Base-by-base conservation (phyloP, 2,113 vertebrate genomes). In the Cochlearius cochlearius region DNA sequence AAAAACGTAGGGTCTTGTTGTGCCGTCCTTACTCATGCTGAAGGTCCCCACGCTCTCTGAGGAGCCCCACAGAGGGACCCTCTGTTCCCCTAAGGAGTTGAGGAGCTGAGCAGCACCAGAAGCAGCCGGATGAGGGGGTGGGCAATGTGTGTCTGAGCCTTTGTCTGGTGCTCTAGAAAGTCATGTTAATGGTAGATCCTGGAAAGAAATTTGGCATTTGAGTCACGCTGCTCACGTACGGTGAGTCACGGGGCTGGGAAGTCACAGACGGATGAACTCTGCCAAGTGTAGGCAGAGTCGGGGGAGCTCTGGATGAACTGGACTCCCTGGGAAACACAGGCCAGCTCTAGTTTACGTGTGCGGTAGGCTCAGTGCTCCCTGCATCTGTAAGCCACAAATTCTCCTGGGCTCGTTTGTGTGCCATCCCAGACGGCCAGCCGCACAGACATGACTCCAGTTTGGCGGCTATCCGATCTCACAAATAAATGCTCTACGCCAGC, bases 181-280 rank as follows among this genome's bases (percentile, higher is more conserved):
- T 32, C 41, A 18, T 38, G 13, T 50, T 79, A 50, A 50, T 29
- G 47, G 41, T 21, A 93, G 52, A 75, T 90, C 77, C 87, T 94
- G 94, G 76, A 84, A 74, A 62, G 64, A 87, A 81, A 81, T 73
- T 12, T 68, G 53, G 34, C 41, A 9, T 66, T 66, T 45, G 80
- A 77, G 34, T 86, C 72, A 30, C 1, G 18, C 32, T 81, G 72
- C 55, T 91, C 45, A 66, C 1, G 0, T 1, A 1, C 1, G 3
- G 56, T 85, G 92, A 90, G 52, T 85, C 66, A 67, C 1, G 7
- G 74, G 34, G 19, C 63, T 94, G 67, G 49, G 59, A 79, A 53
- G 72, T 76, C 58, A 58, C 72, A 58, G 53, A 10, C 0, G 2
- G 91, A n/a, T 49, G 14, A 79, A 73, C 30, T 16, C 56, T 64